Conservation (phyloP, 30 jellyfish, hydroid and myxozoan species). For the Hydra vulgaris region DNA sequence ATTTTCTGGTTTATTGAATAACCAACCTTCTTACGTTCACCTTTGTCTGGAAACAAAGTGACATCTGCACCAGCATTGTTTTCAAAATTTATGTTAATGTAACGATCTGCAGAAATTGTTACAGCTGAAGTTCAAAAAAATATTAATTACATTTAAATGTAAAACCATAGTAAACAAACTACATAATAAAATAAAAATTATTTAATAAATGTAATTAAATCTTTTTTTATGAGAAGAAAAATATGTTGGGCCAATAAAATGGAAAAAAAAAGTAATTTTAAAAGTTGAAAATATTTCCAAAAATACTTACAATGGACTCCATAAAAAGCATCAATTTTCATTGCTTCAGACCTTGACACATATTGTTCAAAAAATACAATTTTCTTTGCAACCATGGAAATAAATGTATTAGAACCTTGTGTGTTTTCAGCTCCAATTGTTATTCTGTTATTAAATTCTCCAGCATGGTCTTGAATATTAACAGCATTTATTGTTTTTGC, state of each 20-base stretch:
- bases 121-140: constrained; percentile 35
- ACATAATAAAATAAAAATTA: too few relatives aligned
- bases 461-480: constrained; percentile 59
- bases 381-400: constrained; percentile 25
- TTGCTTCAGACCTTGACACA: constrained; percentile 61
- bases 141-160: background rate
- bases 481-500: constrained; percentile 46
- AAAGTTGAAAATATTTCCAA: too few relatives aligned
- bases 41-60: constrained; percentile 83
- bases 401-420: constrained; percentile 19
- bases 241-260: too few relatives aligned
- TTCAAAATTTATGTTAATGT: constrained; percentile 84
- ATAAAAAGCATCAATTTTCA: constrained; percentile 64
- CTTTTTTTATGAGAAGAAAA: too few relatives aligned
- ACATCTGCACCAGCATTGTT: constrained; percentile 94
- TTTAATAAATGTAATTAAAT: too few relatives aligned
- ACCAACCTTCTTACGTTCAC: constrained; percentile 81
- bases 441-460: constrained; percentile 61
- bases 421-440: constrained; percentile 54
- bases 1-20: constrained; percentile 84
- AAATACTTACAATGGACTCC: constrained; percentile 87
- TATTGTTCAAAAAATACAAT: constrained; percentile 58
- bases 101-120: constrained; percentile 84
- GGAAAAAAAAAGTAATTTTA: background rate
- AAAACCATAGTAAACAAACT: too few relatives aligned